Base-by-base conservation (phyloP, 1,140 invertebrate genomes). In the Lasaia peninsularis region DNA sequence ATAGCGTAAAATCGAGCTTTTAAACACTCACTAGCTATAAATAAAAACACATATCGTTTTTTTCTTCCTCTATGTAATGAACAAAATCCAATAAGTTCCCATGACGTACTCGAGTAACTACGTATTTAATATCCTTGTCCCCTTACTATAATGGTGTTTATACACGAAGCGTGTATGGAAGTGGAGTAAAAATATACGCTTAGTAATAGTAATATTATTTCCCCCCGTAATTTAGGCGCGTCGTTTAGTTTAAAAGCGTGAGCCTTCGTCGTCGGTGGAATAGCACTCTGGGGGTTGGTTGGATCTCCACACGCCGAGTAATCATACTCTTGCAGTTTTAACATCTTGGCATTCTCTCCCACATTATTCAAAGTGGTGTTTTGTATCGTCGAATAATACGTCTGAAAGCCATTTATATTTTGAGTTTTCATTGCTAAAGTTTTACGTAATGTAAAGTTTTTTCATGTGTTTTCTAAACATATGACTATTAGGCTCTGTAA, bases 281-380 rank as follows among this genome's bases (percentile, higher is more conserved):
- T 76, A 67, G 65, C 52, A 57, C 75, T 67, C 65, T 28, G 7
- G 68, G 66, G 71, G 58, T 51, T 51, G 18, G 58, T 32, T 24
- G 52, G 58, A 67, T 65, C 63, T 66, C 54, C 52, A 65, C 65
- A 58, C 62, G 12, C 44, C 56, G 69, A 58, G 65, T 73, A 73
- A 78, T 75, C 67, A 70, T 69, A 69, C 65, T 75, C 71, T 58
- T 73, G 69, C 70, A 77, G 75, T 80, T 78, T 80, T 75, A 77
- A 80, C 65, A 75, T 80, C 70, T 77, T 74, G 71, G 75, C 70
- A 69, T 72, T 69, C 52, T 65, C 70, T 60, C 52, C 34, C 31
- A 65, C 59, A 71, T 76, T 74, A 76, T 78, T 75, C 71, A 78
- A 69, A 76, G 67, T 58, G 58, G 51, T 54, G 63, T 75, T 75